Percentiles rank a stretch among this genome's conserved stretches.
phyloP scores from a whole-genome alignment of 2,888 invertebrate genomes.

The Stenodema calcarata region DNA sequence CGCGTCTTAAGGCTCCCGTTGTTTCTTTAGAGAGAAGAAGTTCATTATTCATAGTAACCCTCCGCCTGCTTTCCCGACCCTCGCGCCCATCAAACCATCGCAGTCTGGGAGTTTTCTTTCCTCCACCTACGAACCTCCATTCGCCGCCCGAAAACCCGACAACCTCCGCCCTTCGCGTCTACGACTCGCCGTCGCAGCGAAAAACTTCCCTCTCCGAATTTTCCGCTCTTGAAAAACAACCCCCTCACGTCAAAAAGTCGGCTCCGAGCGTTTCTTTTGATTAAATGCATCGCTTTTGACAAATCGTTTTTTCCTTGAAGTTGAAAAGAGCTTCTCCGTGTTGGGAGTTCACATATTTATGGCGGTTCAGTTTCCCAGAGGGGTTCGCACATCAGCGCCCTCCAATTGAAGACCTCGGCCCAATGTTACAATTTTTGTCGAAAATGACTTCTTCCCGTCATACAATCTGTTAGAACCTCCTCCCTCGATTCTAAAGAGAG shows the following conservation, averaged over 20 bases:
- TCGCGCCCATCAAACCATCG: background rate
- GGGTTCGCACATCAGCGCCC: background rate
- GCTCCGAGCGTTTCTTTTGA: background rate
- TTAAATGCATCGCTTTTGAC: background rate
- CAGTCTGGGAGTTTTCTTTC: background rate
- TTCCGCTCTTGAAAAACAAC: background rate
- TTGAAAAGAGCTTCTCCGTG: background rate
- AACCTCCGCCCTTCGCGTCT: background rate
- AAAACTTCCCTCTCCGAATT: background rate
- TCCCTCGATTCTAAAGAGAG: too few species aligned
- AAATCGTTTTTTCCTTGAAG: background rate
- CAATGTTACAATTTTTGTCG: too few species aligned
- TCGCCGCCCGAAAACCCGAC: background rate
- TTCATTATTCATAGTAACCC: slow-evolving; percentile 37
- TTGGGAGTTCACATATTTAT: background rate
- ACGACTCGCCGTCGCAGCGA: background rate
- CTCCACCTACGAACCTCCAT: background rate
- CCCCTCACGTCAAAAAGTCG: background rate
- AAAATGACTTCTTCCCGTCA: too few species aligned
- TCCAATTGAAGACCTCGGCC: too few species aligned
- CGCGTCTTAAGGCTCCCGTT: slow-evolving; percentile 3
- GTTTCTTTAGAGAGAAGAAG: slow-evolving; percentile 28
- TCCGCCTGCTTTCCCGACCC: too few species aligned
- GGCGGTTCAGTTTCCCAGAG: background rate
- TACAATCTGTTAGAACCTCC: too few species aligned